phyloP scores from a whole-genome alignment of 2,113 vertebrate species.

The Lophotis ruficrista region DNA sequence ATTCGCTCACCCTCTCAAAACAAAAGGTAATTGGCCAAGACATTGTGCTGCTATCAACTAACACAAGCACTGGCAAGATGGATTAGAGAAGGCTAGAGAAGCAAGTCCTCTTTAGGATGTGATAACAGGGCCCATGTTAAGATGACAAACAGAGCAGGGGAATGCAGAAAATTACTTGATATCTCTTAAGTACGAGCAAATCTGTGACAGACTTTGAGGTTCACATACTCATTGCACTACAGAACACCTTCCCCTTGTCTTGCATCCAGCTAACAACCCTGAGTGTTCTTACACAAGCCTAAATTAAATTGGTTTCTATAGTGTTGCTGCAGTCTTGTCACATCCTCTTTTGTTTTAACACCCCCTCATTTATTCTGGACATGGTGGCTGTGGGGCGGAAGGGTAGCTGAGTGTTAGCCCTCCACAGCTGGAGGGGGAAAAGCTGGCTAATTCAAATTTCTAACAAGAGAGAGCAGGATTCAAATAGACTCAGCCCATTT shows the following conservation, averaged over 20 bases:
- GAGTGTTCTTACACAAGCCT: not conserved
- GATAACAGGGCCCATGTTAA: not conserved
- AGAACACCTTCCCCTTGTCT: not conserved
- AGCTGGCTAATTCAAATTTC: not conserved
- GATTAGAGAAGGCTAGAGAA: not conserved
- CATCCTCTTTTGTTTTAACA: not conserved
- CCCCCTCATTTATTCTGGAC: not conserved
- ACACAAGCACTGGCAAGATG: not conserved
- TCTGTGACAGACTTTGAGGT: not conserved
- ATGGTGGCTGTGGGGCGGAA: accelerated
- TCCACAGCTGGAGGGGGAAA: not conserved
- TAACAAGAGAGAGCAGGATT: not conserved
- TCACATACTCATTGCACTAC: not conserved
- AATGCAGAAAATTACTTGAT: not conserved
- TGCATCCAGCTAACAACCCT: not conserved
- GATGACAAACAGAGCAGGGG: not conserved
- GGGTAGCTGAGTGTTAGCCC: not conserved
- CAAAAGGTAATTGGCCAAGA: not conserved
- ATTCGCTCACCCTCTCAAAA: not conserved
- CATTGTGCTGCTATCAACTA: not conserved
- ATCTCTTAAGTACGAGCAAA: not conserved
- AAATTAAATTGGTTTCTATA: not conserved
- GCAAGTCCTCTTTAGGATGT: not conserved
- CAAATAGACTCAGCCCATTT: not conserved
- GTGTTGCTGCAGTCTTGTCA: not conserved